These are phyloP conservation scores for Encarsia formosa DNA, from an alignment of 2,888 invertebrate genomes.

Conservation along the genomic window DNA sequence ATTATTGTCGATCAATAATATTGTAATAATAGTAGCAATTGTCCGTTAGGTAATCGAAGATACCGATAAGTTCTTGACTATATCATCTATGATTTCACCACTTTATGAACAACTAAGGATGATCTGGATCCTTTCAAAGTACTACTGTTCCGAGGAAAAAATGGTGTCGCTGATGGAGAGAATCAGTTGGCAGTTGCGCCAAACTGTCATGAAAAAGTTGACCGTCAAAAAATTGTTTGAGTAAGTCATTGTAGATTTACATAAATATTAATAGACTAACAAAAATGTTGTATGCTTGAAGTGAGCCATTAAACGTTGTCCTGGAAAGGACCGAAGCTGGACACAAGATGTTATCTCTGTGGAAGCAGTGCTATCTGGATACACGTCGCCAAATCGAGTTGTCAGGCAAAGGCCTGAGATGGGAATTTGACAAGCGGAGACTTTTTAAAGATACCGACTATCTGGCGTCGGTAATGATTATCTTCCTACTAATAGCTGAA, in stretches of 20 bases:
- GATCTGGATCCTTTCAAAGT: conserved; percentile 86
- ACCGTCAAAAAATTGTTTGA: conserved; percentile 71
- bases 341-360: conserved; percentile 65
- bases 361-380: conserved; percentile 72
- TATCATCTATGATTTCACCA: conserved; percentile 70
- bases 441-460: conserved; percentile 84
- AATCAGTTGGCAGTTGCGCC: conserved; percentile 77
- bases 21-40: neutral
- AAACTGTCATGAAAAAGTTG: conserved; percentile 70
- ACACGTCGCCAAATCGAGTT: conserved; percentile 80
- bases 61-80: conserved; percentile 66
- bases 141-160: conserved; percentile 78
- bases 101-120: conserved; percentile 81
- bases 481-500: too few relatives aligned
- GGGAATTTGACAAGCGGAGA: conserved; percentile 85
- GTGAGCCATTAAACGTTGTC: conserved; percentile 54
- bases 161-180: conserved; percentile 81
- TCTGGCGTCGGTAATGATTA: conserved; percentile 54
- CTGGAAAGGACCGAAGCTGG: conserved; percentile 58
- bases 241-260: too few relatives aligned
- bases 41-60: conserved; percentile 62
- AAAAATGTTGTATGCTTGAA: neutral
- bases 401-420: conserved; percentile 79
- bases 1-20: neutral
- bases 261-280: neutral